Evolutionary conservation across 1,140 invertebrate genomes (phyloP).

Genomic region (Zelostemma sp.): DNA sequence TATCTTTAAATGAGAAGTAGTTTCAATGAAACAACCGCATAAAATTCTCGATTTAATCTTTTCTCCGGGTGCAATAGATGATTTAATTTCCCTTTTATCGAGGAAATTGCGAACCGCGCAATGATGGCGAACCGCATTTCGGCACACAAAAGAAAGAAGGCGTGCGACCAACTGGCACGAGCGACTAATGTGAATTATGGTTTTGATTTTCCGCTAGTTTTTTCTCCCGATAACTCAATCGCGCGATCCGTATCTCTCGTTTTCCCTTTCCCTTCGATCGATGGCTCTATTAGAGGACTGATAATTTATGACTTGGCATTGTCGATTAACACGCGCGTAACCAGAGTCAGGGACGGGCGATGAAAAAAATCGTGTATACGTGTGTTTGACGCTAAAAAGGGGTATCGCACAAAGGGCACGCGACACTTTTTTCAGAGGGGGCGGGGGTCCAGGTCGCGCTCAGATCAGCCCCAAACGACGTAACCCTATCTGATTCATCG

Average conservation of each 20-base stretch:
- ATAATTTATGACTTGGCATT: conserved; percentile 70
- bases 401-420: conserved; percentile 65
- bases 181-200: conserved; percentile 61
- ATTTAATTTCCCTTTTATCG: too few relatives aligned
- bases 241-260: conserved; percentile 44
- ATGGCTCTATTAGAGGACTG: conserved; percentile 67
- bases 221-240: conserved; percentile 22
- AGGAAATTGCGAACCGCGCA: background rate
- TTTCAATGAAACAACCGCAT: too few relatives aligned
- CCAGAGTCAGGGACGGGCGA: conserved; percentile 41
- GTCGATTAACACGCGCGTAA: conserved; percentile 68
- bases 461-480: conserved; percentile 28
- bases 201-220: conserved; percentile 50
- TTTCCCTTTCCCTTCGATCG: conserved; percentile 43
- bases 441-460: conserved; percentile 46
- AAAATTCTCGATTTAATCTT: too few relatives aligned
- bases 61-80: too few relatives aligned
- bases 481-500: conserved; percentile 65
- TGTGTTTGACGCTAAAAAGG: conserved; percentile 46
- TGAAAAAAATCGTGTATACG: conserved; percentile 35
- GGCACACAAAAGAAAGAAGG: conserved; percentile 35
- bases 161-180: conserved; percentile 49
- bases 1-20: too few relatives aligned
- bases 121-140: conserved; percentile 21
- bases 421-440: conserved; percentile 60